phyloP scores from a whole-genome alignment of 2,888 invertebrate genomes.

The Helleia helle region DNA sequence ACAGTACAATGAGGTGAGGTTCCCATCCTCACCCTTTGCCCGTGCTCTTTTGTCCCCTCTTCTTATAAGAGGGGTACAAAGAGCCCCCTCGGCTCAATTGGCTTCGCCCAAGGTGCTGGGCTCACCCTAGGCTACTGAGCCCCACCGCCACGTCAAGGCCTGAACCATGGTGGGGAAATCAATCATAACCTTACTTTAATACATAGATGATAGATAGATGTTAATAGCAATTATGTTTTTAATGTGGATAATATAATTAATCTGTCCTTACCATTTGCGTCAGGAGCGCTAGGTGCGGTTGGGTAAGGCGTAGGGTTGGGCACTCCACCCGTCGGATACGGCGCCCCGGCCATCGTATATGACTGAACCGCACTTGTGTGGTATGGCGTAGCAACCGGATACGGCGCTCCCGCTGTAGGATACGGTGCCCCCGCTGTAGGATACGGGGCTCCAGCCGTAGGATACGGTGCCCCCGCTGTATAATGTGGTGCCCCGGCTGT shows the following conservation, averaged over 20 bases:
- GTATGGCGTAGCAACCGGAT: conserved; percentile 22
- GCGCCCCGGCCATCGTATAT: conserved; percentile 22
- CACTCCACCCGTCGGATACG: conserved; percentile 26
- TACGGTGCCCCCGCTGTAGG: conserved; percentile 22
- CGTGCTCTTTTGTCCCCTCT: no score
- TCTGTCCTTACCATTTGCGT: conserved; percentile 32
- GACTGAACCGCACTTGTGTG: conserved; percentile 21
- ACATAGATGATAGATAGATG: no score
- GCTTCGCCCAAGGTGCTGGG: no score
- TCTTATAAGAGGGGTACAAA: no score
- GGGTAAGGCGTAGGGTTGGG: conserved; percentile 26
- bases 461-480: conserved; percentile 13
- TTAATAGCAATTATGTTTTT: no score
- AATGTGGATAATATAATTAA: background rate
- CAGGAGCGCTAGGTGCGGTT: conserved; percentile 39
- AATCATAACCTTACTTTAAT: no score
- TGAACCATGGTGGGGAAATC: no score
- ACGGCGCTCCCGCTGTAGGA: conserved; percentile 20
- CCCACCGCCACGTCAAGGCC: no score
- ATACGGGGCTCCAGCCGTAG: conserved; percentile 21
- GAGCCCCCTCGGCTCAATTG: no score
- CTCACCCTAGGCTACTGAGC: no score
- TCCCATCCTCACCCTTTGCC: no score
- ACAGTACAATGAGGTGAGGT: no score
- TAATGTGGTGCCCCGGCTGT: conserved; percentile 23